Base-by-base conservation (phyloP, 1,140 invertebrate species). In the Anagrus nilaparvatae region DNA sequence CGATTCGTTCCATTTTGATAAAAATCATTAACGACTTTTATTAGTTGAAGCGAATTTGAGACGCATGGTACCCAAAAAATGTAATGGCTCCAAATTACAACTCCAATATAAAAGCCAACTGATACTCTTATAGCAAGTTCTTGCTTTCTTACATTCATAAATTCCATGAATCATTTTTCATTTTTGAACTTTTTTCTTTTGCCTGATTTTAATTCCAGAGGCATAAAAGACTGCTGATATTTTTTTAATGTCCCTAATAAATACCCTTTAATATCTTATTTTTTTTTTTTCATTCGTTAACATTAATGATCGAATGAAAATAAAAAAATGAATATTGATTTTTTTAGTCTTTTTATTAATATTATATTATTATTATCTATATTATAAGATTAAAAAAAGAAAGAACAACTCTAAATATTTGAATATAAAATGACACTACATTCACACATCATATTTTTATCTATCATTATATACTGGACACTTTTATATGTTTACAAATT, bases 401-500 rank as follows among this genome's bases (percentile, higher is more conserved):
- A 34, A 41, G 19, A 33, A 25, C 38, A 36, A 31, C 25, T 24
- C 24, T 44, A 20, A 19, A 16, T 24, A 9, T 45, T 29, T 29
- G 13, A 21, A 16, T 45, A 40, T 35, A 45, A 40, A 45, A 36
- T 19, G 33, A n/a, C 20, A 20, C 14, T 4, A 19, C 39, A 46
- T 42, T 43, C 30, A 39, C 18, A 39, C 21, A n/a, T n/a, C n/a
- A n/a, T n/a, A n/a, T n/a, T n/a, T 32, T 25, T 36, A 23, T 14
- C 38, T 40, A 42, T 42, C 25, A 27, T 46, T 39, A 37, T 33
- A 47, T 18, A 47, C 39, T 47, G 45, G 45, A 47, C 40, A 50
- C 44, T 33, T 47, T 43, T 40, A 29, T 52, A 24, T 46, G 46
- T 53, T 57, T 58, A 55, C 53, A 58, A 58, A 58, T 49, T 55